These are phyloP conservation scores for Zenarchopterus dispar DNA, from an alignment of 2,797 vertebrate species.

Conservation along the genomic window DNA sequence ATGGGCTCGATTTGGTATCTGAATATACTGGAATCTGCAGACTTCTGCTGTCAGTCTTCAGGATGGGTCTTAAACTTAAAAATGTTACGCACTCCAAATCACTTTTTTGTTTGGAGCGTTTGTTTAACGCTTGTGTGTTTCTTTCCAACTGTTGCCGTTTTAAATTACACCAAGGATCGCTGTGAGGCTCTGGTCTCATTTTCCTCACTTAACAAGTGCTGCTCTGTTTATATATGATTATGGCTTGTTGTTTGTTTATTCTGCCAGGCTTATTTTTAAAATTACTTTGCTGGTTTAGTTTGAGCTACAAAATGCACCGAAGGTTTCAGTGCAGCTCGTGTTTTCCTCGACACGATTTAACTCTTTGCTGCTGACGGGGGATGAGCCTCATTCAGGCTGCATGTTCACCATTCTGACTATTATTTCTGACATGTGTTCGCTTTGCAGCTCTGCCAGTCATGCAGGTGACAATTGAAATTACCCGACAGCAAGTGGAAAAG, in stretches of 20 bases:
- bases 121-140: conserved; percentile 45
- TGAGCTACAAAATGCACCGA: conserved; percentile 57
- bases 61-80: conserved; percentile 43
- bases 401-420: conserved; percentile 15
- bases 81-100: conserved; percentile 19
- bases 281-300: conserved; percentile 59
- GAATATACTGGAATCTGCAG: conserved; percentile 43
- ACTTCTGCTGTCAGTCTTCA: conserved; percentile 24
- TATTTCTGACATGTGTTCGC: conserved; percentile 33
- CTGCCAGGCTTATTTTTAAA: conserved; percentile 38
- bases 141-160: conserved; percentile 62
- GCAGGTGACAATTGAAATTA: conserved; percentile 97
- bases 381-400: neutral
- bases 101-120: conserved; percentile 49
- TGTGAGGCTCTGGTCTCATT: conserved; percentile 69
- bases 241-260: conserved; percentile 60
- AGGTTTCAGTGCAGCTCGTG: conserved; percentile 43
- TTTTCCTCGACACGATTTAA: conserved; percentile 35
- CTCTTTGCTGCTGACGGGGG: conserved; percentile 3
- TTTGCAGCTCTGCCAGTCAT: conserved; percentile 90
- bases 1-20: conserved; percentile 48
- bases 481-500: conserved; percentile 98
- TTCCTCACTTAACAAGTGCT: conserved; percentile 73
- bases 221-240: conserved; percentile 77
- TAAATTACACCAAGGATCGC: conserved; percentile 67